phyloP scores from a whole-genome alignment of 2,113 vertebrate genomes.

The Sporophila hypoxantha region DNA sequence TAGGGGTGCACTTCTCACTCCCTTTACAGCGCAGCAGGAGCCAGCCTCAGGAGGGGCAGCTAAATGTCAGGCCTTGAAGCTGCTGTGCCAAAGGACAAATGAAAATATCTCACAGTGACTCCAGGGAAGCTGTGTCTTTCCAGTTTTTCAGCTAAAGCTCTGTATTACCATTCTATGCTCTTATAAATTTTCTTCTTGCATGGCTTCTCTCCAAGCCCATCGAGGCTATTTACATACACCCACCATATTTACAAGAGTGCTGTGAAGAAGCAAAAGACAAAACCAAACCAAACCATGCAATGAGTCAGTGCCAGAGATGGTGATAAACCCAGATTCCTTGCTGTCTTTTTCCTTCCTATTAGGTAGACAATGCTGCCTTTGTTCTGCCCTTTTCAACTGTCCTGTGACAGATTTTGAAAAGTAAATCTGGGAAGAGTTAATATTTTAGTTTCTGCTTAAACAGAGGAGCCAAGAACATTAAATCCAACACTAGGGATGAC shows the following conservation, averaged over 20 bases:
- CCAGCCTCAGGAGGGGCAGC: background rate
- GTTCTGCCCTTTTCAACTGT: background rate
- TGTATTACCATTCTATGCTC: background rate
- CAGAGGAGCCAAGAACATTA: background rate
- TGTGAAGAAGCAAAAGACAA: constrained; percentile 53
- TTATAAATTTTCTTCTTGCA: background rate
- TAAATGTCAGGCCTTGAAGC: constrained; percentile 12
- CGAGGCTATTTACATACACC: constrained; percentile 25
- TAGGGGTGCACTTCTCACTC: background rate
- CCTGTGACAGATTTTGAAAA: background rate
- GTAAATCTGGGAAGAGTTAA: background rate
- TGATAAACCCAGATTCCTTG: background rate
- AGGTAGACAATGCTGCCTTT: background rate
- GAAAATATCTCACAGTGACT: background rate
- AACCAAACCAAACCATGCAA: background rate
- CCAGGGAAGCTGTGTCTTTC: background rate
- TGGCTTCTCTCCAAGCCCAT: constrained; percentile 16
- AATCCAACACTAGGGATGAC: background rate
- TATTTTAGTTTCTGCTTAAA: background rate
- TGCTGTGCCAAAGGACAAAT: background rate
- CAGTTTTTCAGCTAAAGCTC: background rate
- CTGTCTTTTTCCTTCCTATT: background rate
- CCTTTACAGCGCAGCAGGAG: background rate
- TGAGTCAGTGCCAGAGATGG: constrained; percentile 26
- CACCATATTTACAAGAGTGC: constrained; percentile 37